Evolutionary conservation across 1,140 invertebrate species (phyloP).

Genomic region (Ctenoplectra terminalis): DNA sequence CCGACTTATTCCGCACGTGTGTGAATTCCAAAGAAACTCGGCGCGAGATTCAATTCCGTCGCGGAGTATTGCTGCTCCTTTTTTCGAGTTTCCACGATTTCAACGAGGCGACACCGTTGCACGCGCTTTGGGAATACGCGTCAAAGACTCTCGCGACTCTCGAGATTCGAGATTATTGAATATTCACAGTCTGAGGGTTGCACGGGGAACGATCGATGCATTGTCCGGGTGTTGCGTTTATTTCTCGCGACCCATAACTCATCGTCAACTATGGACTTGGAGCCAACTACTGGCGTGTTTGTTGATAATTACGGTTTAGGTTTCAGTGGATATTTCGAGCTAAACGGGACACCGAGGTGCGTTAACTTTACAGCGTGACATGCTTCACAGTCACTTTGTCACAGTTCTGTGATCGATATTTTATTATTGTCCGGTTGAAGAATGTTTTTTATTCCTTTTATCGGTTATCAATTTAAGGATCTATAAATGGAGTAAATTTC

Average conservation of each 20-base stretch:
- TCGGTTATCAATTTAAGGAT: too few species aligned
- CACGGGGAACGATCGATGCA: not conserved
- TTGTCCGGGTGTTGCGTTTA: not conserved
- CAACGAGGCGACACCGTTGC: too few species aligned
- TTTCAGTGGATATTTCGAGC: not conserved
- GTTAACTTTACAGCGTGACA: not conserved
- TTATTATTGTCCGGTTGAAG: too few species aligned
- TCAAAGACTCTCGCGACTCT: not conserved
- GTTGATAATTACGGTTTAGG: not conserved
- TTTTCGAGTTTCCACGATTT: not conserved
- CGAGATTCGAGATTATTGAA: conserved; percentile 13
- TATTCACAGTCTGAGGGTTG: not conserved
- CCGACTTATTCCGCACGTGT: not conserved
- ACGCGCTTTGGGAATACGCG: not conserved
- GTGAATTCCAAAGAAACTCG: not conserved
- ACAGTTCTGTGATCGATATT: not conserved
- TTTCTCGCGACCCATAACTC: not conserved
- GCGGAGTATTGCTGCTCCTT: not conserved
- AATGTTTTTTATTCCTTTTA: too few species aligned
- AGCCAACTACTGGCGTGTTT: not conserved
- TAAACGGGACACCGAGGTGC: not conserved
- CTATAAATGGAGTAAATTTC: too few species aligned
- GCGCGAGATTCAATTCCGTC: not conserved
- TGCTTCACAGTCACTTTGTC: not conserved
- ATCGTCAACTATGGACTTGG: conserved; percentile 17